phyloP scores from a whole-genome alignment of 2,113 vertebrate genomes.

The Prunella fulvescens region DNA sequence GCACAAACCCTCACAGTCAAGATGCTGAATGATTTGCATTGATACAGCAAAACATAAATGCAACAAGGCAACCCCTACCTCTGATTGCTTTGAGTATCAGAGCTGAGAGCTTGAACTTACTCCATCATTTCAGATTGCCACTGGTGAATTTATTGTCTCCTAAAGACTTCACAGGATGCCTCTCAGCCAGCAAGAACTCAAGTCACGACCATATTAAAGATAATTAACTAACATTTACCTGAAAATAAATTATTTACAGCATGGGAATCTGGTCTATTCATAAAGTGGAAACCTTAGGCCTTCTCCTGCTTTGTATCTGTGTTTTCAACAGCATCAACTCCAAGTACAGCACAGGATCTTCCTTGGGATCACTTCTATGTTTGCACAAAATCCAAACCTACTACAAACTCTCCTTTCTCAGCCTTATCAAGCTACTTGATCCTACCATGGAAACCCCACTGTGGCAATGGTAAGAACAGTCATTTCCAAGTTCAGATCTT shows the following conservation, averaged over 20 bases:
- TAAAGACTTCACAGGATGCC: not conserved
- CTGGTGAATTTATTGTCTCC: not conserved
- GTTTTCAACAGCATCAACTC: not conserved
- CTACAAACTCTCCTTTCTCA: not conserved
- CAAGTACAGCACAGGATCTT: not conserved
- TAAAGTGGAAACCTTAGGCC: not conserved
- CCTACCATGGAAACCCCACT: not conserved
- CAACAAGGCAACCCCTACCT: not conserved
- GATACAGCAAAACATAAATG: not conserved
- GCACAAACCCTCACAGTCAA: not conserved
- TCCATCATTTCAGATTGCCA: not conserved
- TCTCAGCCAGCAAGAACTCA: not conserved
- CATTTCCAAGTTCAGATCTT: not conserved
- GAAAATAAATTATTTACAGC: not conserved
- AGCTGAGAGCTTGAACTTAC: not conserved
- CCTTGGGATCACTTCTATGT: not conserved
- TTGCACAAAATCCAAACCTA: not conserved
- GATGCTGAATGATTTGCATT: not conserved
- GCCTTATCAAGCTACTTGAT: not conserved
- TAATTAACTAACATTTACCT: not conserved
- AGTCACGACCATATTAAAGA: not conserved
- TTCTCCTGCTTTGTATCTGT: not conserved
- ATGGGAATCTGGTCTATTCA: not conserved
- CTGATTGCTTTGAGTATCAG: not conserved
- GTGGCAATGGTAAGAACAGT: not conserved